Evolutionary conservation across 2,113 vertebrate species (phyloP).

Genomic region (Mormyrus lacerda): DNA sequence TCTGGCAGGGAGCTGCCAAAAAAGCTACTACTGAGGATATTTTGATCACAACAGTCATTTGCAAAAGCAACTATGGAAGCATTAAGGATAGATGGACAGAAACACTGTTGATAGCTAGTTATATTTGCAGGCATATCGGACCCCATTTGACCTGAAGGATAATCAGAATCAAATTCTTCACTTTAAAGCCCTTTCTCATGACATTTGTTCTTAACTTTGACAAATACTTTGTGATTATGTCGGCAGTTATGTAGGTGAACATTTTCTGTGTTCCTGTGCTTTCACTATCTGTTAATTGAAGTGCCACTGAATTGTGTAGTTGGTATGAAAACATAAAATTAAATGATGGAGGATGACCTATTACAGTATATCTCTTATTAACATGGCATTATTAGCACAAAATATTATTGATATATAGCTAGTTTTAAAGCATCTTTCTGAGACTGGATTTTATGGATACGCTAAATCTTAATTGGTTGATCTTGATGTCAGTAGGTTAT

Average conservation of each 20-base stretch:
- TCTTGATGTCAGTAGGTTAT: not conserved
- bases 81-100: not conserved
- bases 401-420: not conserved
- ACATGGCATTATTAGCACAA: not conserved
- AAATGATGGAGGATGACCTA: not conserved
- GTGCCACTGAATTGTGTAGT: too few species aligned
- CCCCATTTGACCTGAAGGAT: not conserved
- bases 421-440: not conserved
- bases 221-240: not conserved
- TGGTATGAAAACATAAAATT: not conserved
- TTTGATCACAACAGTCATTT: not conserved
- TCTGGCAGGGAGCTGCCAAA: not conserved
- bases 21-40: not conserved
- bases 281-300: not conserved
- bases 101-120: not conserved
- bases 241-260: not conserved
- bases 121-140: not conserved
- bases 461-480: not conserved
- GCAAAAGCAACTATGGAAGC: not conserved
- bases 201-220: not conserved
- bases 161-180: not conserved
- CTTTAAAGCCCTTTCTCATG: not conserved
- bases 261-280: not conserved
- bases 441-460: not conserved
- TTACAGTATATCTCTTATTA: not conserved